Base-by-base conservation (phyloP, 2,888 invertebrate species). In the Cheilosia vernalis region DNA sequence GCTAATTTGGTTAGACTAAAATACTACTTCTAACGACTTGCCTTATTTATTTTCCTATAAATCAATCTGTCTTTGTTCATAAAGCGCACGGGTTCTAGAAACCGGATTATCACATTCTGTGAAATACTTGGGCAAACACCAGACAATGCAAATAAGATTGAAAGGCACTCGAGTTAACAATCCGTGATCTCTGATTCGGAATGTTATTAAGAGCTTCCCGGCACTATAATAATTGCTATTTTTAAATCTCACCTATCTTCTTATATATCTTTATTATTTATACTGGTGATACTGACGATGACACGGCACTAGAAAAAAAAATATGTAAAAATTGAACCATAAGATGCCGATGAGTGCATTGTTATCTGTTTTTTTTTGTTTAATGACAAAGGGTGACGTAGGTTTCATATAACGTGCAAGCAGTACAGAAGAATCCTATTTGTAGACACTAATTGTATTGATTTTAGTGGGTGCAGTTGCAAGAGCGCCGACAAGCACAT, bases 321-420 rank as follows among this genome's bases (percentile, higher is more conserved):
- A 27, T 24, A 27, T 27, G 4, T 27, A 27, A 6, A 27, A 55
- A 56, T 53, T 27, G 7, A 51, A 30, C 10, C 10, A 19, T 17
- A 13, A 10, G 19, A 3, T 42, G 24, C 40, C 19, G 42, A 55
- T 30, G 17, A 42, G 47, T 56, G 30, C 47, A 56, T 30, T 24
- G 47, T 81, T 81, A 81, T 81, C 81, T 56, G 81, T 53, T 81
- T 74, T n/a, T 42, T 44, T 56, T 56, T 64, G 56, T 72, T 72
- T 66, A 66, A 53, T 49, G 58, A 64, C 49, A 72, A 42, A 55
- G 51, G 19, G 33, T 78, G 67, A 78, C 64, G 55, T 70, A 49
- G 17, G 24, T 69, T n/a, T 21, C 30, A 5, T 44, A 19, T 0
- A 24, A 77, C 47, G 27, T 30, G 27, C 17, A 2, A 53, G 37